Conservation (phyloP, 2,113 vertebrate genomes). For the Glaucomys volans region DNA sequence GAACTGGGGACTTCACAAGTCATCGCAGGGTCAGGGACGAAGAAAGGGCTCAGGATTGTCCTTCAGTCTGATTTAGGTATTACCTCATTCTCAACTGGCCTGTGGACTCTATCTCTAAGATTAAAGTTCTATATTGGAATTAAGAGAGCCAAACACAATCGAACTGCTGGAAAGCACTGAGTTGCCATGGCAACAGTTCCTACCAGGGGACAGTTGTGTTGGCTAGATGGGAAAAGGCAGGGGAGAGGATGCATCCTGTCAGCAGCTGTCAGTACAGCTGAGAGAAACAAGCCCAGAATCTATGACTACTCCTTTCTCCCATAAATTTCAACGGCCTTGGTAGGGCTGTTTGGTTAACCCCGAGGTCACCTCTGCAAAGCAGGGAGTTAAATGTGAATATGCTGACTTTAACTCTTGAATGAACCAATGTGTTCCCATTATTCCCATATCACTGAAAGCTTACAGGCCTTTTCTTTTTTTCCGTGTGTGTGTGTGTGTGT, state of each 20-base stretch:
- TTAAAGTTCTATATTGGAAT: constrained; percentile 31
- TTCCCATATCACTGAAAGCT: background rate
- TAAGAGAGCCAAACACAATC: constrained; percentile 42
- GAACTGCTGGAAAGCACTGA: constrained; percentile 73
- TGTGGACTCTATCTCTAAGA: background rate
- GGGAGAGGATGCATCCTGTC: background rate
- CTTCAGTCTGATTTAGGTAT: background rate
- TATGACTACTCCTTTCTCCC: background rate
- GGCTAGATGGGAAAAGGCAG: background rate
- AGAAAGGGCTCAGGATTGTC: background rate
- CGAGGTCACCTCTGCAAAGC: background rate
- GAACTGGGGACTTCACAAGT: background rate
- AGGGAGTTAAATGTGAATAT: background rate
- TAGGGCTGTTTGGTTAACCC: constrained; percentile 39
- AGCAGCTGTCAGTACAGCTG: background rate
- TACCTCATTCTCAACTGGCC: constrained; percentile 21
- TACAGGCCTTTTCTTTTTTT: background rate
- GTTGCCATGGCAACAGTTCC: constrained; percentile 81
- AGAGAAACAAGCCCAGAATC: constrained; percentile 29
- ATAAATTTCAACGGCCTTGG: background rate
- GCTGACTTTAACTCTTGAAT: constrained; percentile 10
- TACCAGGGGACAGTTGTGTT: background rate
- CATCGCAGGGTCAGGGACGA: background rate
- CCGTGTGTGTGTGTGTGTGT: no score
- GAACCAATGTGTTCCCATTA: background rate